Conservation (phyloP, 2,888 invertebrate genomes). For the Seira musarum region DNA sequence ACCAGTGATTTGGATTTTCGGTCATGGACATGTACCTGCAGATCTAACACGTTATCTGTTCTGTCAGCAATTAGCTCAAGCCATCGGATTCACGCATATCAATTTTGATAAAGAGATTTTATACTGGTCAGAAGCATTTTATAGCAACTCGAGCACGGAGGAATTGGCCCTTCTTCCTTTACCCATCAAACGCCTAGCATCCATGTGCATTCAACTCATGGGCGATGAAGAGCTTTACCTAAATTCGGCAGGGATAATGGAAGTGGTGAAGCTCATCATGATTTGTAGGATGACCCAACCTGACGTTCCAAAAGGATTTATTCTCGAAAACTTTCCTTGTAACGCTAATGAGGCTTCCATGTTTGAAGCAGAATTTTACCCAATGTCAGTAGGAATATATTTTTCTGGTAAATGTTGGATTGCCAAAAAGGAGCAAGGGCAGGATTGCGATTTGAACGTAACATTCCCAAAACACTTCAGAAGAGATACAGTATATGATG, state of each 20-base stretch:
- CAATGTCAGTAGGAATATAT: slow-evolving; percentile 23
- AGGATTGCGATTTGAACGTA: neutral
- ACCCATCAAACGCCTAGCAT: neutral
- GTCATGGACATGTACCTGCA: slow-evolving; percentile 26
- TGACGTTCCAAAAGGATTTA: slow-evolving; percentile 25
- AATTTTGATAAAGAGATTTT: slow-evolving; percentile 44
- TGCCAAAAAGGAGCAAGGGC: neutral
- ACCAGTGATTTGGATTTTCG: slow-evolving; percentile 53
- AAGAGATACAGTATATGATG: slow-evolving; percentile 36
- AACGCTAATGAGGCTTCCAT: slow-evolving; percentile 17
- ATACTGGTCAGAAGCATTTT: slow-evolving; percentile 16
- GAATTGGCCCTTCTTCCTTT: neutral
- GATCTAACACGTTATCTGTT: slow-evolving; percentile 17
- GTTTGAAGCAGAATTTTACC: slow-evolving; percentile 35
- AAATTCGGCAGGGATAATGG: slow-evolving; percentile 21
- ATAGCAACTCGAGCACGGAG: neutral
- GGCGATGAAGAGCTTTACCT: slow-evolving; percentile 34
- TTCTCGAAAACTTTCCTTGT: slow-evolving; percentile 44
- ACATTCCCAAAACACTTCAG: slow-evolving; percentile 35
- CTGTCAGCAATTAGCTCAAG: slow-evolving; percentile 10
- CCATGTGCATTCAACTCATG: slow-evolving; percentile 29
- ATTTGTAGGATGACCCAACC: neutral
- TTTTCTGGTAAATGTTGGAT: slow-evolving; percentile 33
- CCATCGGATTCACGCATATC: slow-evolving; percentile 32
- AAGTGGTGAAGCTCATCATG: slow-evolving; percentile 36